Base-by-base conservation (phyloP, 1,140 invertebrate species). In the Sitophilus oryzae region DNA sequence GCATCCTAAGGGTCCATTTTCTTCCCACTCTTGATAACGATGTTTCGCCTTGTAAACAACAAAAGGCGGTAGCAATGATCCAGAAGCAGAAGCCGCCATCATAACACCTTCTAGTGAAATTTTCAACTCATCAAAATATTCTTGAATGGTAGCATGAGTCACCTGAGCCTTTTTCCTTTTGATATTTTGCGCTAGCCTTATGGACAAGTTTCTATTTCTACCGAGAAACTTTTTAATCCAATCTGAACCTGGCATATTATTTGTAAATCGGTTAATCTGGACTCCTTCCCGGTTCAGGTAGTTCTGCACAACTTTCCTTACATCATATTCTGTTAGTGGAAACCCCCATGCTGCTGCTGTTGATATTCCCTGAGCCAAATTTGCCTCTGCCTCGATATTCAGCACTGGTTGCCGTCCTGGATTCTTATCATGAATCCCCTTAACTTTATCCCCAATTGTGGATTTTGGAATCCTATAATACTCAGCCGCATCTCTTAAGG, bases 131-230 rank as follows among this genome's bases (percentile, higher is more conserved):
- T 35, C 5, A 9, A 47, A 47, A 36, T 47, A 47, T 47, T 47
- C 9, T 15, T 47, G 11, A 8, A 47, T 34, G 18, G 45, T 10
- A 1, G 45, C 5, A 11, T 6, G 1, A 47, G 2, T 45, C 3
- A 45, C 43, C 23, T 45, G 19, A 2, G 5, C 45, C 10, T 30
- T 1, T 34, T 3, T 34, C 11, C 45, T 2, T 11, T 47, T 34
- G n/a, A 47, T 47, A 47, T 47, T 47, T 47, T 47, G 45, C 8
- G 6, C 22, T 3, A 47, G 18, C 14, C 45, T 47, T 5, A 21
- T 16, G 9, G 45, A 34, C 1, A 47, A 15, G 3, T 21, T 16
- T 3, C 2, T 3, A 22, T 45, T 18, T 5, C 5, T 10, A 2
- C 1, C 2, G 11, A 45, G 43, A 45, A 45, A 45, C 9, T 2